Conservation (phyloP, 2,797 vertebrate species). For the Dromococcyx pavoninus region DNA sequence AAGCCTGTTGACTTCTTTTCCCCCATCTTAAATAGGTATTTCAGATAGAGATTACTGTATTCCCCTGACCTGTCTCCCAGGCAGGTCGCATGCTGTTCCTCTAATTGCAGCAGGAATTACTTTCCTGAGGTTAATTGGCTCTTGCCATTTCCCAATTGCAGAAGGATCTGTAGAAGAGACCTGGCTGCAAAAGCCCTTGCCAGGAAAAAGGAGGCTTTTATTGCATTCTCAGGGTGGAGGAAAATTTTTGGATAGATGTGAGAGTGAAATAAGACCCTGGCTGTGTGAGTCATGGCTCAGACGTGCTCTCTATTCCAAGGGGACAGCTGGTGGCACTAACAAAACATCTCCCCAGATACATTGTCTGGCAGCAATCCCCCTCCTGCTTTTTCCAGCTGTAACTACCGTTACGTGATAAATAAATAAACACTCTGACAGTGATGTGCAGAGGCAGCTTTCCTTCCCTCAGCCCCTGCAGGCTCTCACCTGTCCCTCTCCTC, state of each 20-base stretch:
- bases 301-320: slow-evolving; percentile 60
- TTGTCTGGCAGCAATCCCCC: slow-evolving; percentile 1
- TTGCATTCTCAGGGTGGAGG: neutral
- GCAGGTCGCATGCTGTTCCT: neutral
- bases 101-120: neutral
- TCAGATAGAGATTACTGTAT: neutral
- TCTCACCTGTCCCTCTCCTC: neutral
- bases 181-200: neutral
- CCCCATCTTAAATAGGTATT: neutral
- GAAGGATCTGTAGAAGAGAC: neutral
- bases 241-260: neutral
- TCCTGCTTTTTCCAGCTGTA: slow-evolving; percentile 51
- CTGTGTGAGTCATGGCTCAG: slow-evolving; percentile 37
- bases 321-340: slow-evolving; percentile 78
- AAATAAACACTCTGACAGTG: slow-evolving; percentile 53
- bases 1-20: no score
- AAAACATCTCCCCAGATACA: slow-evolving; percentile 70
- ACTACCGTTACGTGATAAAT: slow-evolving; percentile 52
- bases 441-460: neutral
- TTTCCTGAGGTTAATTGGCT: neutral
- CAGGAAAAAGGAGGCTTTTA: neutral
- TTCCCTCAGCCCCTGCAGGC: neutral
- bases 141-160: neutral
- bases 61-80: neutral
- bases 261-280: slow-evolving; percentile 58